A percentile compares a stretch with the other conserved stretches of the same genome.
Evolutionary conservation across 2,888 invertebrate species (phyloP).

Genomic region (Calliopum simillimum): DNA sequence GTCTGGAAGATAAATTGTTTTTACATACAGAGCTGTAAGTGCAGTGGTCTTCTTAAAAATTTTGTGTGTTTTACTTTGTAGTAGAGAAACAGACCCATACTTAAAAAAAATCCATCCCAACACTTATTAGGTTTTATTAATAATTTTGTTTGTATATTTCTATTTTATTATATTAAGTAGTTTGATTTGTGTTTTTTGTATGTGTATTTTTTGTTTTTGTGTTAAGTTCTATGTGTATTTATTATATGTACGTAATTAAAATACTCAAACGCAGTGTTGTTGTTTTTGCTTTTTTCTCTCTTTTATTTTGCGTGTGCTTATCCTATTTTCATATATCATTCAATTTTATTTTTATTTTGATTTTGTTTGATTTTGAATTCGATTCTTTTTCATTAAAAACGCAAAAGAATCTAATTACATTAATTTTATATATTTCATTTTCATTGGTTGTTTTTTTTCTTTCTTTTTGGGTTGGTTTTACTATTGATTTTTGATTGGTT

Average conservation of each 20-base stretch:
- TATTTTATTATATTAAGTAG: no score
- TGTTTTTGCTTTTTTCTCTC: background rate
- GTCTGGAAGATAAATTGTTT: no score
- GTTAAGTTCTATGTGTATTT: no score
- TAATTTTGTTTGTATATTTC: no score
- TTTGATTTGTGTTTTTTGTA: no score
- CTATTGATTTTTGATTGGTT: constrained; percentile 7
- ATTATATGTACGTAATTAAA: background rate
- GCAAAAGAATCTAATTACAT: constrained; percentile 9
- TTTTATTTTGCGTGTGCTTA: constrained; percentile 8
- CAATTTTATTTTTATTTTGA: background rate
- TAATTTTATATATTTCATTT: constrained; percentile 6
- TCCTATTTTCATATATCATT: background rate
- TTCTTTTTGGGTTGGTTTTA: constrained; percentile 2
- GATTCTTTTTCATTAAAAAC: background rate
- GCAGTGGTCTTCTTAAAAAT: no score
- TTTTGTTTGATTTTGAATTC: background rate
- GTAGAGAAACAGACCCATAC: no score
- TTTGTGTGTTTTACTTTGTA: no score
- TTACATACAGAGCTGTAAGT: no score
- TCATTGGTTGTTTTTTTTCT: constrained; percentile 16
- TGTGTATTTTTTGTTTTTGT: no score
- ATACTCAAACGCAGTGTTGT: background rate
- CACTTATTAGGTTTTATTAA: no score
- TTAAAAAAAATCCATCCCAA: no score